Base-by-base conservation (phyloP, 2,797 vertebrate species). In the Hydrophis major region DNA sequence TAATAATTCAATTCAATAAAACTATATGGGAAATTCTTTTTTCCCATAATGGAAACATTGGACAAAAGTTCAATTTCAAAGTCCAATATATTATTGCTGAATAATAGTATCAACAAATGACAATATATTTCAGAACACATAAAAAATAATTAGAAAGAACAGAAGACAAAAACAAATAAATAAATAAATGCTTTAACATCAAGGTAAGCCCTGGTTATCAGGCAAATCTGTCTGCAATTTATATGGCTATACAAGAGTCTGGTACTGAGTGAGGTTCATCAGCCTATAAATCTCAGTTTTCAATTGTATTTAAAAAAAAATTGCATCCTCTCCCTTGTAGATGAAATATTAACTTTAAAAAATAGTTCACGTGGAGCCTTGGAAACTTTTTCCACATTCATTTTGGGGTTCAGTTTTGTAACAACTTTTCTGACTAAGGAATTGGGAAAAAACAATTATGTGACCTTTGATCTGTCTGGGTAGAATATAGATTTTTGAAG, bases 71-170 rank as follows among this genome's bases (percentile, higher is more conserved):
- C 6, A 10, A 2, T 66, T 88, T 94, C 14, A 61, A 90, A 61
- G 6, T 32, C 28, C 61, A 50, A 12, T 13, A 55, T 87, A 27
- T 63, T 87, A 61, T 8, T 0, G 0, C 55, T 27, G 13, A 59
- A 5, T 42, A 69, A 18, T 4, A 1, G 60, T 12, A 57, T 8
- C 1, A 88, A 94, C 91, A 13, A 14, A 0, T 1, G 60, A 93
- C 90, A 20, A 59, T 53, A 28, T 47, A 2, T 96, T 94, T 93
- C 69, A 61, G 74, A 93, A 93, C 55, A 61, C 37, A 87, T 92
- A 91, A 88, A 66, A 92, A 92, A 89, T 78, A 10, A 83, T 47
- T 92, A 56, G 69, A 60, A 87, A 42, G 91, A 78, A 66, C n/a
- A 27, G n/a, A 90, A 89, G 89, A 61, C 87, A 42, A 92, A 55